Conservation (phyloP, 2,113 vertebrate genomes). For the Excalfactoria chinensis region DNA sequence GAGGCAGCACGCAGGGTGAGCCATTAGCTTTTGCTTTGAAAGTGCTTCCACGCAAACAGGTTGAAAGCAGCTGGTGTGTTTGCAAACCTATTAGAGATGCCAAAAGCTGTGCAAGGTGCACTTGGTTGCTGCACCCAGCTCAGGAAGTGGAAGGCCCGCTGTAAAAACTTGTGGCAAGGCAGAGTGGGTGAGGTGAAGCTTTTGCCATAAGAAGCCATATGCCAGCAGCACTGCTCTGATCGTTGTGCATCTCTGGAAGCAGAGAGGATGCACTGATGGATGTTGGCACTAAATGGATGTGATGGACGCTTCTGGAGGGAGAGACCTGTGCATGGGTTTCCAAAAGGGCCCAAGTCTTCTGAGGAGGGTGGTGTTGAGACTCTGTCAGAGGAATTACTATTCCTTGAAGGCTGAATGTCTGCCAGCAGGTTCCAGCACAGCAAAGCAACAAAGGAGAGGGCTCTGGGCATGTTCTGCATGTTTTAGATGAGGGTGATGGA, state of each 20-base stretch:
- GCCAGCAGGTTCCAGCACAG: neutral
- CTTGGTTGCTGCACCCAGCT: neutral
- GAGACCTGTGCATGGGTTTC: neutral
- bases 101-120: neutral
- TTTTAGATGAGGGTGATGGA: neutral
- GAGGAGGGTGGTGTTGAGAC: neutral
- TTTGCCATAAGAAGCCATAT: neutral
- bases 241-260: neutral
- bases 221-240: neutral
- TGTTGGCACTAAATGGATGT: accelerated
- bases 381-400: neutral
- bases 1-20: neutral
- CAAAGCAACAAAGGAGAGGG: neutral
- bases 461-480: neutral
- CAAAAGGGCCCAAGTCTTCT: too few relatives aligned
- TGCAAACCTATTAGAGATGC: neutral
- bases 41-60: neutral
- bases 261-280: neutral
- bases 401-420: neutral
- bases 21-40: neutral
- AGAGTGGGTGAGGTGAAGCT: neutral
- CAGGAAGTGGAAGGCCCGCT: neutral
- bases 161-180: neutral
- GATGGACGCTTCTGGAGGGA: neutral
- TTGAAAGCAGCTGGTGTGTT: neutral